Percentiles rank a stretch among this genome's conserved stretches.
Evolutionary conservation across 2,113 vertebrate species (phyloP).

Genomic region (Circaetus gallicus): DNA sequence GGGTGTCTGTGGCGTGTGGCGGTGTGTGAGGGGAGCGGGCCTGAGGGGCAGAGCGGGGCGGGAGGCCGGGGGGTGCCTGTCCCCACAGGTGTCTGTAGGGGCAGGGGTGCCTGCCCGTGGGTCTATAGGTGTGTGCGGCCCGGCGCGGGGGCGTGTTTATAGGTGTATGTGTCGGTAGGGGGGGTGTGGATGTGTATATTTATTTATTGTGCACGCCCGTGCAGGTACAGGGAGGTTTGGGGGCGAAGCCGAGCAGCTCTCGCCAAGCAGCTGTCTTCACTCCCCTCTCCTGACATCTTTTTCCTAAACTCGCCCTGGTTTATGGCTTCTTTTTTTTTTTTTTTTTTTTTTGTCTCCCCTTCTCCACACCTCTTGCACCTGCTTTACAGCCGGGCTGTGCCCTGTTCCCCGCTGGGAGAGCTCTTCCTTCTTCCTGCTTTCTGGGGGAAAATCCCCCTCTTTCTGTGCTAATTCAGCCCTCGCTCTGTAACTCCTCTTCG

Average conservation of each 20-base stretch:
- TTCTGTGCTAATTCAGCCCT: not conserved
- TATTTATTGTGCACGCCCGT: rapidly evolving
- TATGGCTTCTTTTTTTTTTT: not conserved
- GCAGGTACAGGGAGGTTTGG: rapidly evolving
- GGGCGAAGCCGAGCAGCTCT: not conserved
- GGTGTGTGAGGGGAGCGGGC: not conserved
- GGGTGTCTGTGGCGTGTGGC: no score
- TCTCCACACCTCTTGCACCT: not conserved
- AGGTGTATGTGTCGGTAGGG: not conserved
- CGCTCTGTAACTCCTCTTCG: no score
- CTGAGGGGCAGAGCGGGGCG: not conserved
- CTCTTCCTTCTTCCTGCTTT: slow-evolving; percentile 3
- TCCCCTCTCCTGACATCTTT: not conserved
- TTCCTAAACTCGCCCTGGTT: not conserved
- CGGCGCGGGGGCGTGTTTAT: not conserved
- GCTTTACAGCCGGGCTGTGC: not conserved
- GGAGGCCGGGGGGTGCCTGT: not conserved
- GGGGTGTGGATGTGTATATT: no score
- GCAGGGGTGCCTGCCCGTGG: not conserved
- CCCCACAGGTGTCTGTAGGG: not conserved
- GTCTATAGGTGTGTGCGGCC: not conserved
- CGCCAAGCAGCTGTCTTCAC: not conserved
- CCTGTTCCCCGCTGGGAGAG: not conserved
- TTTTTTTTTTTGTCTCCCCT: not conserved
- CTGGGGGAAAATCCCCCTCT: not conserved